Percentiles rank a stretch among this genome's conserved stretches.
Conservation (phyloP, 2,888 invertebrate genomes). For the Cotesia congregata region DNA sequence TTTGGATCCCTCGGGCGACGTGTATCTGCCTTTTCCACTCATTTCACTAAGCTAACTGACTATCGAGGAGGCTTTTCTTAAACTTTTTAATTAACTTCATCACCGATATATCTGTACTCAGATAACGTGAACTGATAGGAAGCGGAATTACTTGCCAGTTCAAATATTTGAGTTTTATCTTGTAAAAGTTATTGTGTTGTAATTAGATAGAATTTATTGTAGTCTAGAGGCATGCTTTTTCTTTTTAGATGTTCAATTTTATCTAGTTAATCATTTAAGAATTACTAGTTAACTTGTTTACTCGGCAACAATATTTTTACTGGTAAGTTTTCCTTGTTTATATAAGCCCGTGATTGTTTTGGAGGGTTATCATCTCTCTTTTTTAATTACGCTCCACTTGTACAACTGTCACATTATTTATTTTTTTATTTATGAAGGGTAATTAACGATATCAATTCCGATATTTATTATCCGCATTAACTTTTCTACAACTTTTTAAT, state of each 20-base stretch:
- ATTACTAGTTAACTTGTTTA: neutral
- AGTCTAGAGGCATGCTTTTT: neutral
- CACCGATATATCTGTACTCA: neutral
- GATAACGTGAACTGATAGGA: neutral
- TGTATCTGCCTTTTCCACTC: slow-evolving; percentile 52
- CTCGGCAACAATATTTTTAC: neutral
- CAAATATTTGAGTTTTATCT: neutral
- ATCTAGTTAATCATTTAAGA: neutral
- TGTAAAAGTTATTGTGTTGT: neutral
- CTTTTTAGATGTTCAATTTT: neutral
- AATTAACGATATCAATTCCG: too few species aligned
- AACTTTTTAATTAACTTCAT: neutral
- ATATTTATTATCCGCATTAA: too few species aligned
- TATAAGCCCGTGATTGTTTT: neutral
- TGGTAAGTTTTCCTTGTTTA: neutral
- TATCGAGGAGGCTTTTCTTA: neutral
- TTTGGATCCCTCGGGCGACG: slow-evolving; percentile 53
- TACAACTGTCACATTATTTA: too few species aligned
- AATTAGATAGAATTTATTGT: neutral
- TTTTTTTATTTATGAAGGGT: too few species aligned
- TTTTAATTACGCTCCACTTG: too few species aligned
- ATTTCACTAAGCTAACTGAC: slow-evolving; percentile 42
- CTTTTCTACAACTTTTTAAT: too few species aligned
- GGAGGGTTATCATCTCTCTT: neutral
- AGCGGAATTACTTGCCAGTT: neutral